phyloP scores from a whole-genome alignment of 2,888 invertebrate genomes.

The Andrena flavipes region DNA sequence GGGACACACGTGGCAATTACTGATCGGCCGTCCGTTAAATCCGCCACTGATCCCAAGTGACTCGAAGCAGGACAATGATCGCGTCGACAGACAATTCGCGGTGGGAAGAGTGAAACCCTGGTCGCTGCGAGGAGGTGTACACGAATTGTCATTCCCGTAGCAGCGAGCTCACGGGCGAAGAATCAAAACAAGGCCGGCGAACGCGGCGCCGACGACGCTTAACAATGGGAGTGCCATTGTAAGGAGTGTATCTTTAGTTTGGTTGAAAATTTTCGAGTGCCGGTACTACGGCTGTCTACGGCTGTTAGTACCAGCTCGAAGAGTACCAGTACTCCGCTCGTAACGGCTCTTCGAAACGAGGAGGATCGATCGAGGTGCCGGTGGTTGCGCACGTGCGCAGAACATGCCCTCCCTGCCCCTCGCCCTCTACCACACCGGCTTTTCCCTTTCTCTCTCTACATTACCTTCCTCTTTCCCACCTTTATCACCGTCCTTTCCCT shows the following conservation, averaged over 20 bases:
- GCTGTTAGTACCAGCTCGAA: conserved; percentile 60
- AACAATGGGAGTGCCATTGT: conserved; percentile 20
- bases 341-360: conserved; percentile 70
- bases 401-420: conserved; percentile 31
- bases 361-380: conserved; percentile 80
- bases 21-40: no score
- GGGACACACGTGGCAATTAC: no score
- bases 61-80: no score
- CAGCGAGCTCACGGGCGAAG: not conserved
- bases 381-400: conserved; percentile 77
- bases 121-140: no score
- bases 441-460: conserved; percentile 25
- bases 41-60: no score
- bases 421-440: conserved; percentile 24
- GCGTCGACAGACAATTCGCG: no score
- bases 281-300: conserved; percentile 37
- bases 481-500: conserved; percentile 21
- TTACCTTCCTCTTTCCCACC: conserved; percentile 25
- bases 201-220: conserved; percentile 9
- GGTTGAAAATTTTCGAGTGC: conserved; percentile 58
- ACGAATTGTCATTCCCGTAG: not conserved
- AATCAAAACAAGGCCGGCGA: not conserved
- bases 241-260: conserved; percentile 39
- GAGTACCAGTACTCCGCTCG: conserved; percentile 69
- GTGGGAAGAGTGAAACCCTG: no score